Evolutionary conservation across 2,797 vertebrate genomes (phyloP).

Genomic region (Enteromius argenteus): DNA sequence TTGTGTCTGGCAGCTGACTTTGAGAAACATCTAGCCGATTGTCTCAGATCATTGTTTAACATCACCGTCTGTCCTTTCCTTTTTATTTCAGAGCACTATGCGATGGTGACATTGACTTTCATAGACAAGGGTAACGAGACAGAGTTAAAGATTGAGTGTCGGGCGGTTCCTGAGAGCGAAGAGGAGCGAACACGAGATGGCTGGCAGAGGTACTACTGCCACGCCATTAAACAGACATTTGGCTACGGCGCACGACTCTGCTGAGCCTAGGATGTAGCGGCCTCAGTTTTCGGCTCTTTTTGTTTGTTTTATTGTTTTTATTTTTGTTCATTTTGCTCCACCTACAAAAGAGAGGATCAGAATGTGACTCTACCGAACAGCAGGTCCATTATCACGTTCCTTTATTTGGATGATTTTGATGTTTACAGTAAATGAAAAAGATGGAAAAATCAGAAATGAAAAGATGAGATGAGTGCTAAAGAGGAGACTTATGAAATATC

Average conservation of each 20-base stretch:
- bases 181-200: slow-evolving; percentile 92
- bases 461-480: slow-evolving; percentile 8
- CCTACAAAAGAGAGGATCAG: slow-evolving; percentile 45
- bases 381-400: slow-evolving; percentile 43
- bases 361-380: slow-evolving; percentile 48
- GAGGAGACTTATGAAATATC: slow-evolving; percentile 32
- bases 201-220: slow-evolving; percentile 96
- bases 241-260: slow-evolving; percentile 91
- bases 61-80: slow-evolving; percentile 6
- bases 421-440: slow-evolving; percentile 38
- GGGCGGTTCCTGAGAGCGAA: slow-evolving; percentile 87
- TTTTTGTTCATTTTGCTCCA: slow-evolving; percentile 47
- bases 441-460: slow-evolving; percentile 45
- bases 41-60: neutral
- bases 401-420: slow-evolving; percentile 48
- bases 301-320: slow-evolving; percentile 52
- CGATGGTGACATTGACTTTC: slow-evolving; percentile 87
- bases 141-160: slow-evolving; percentile 88
- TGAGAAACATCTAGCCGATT: neutral
- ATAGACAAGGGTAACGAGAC: slow-evolving; percentile 89
- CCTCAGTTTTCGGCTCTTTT: slow-evolving; percentile 52
- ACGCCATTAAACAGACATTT: slow-evolving; percentile 98
- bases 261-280: slow-evolving; percentile 72
- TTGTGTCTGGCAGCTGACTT: neutral
- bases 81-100: slow-evolving; percentile 87